phyloP scores from a whole-genome alignment of 2,797 vertebrate genomes.

The Mus minutoides region DNA sequence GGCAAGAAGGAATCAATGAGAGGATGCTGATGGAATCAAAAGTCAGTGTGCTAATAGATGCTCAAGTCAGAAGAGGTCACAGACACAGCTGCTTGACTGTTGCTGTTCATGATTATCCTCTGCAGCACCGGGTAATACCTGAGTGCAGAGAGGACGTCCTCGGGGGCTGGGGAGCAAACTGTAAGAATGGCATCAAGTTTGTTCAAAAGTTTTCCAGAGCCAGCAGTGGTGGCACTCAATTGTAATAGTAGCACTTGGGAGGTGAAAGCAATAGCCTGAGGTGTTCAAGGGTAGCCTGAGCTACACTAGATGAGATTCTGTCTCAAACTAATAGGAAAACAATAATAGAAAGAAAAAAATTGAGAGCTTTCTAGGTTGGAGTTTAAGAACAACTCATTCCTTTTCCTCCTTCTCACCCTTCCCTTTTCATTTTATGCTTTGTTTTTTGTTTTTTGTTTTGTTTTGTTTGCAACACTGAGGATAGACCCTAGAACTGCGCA shows the following conservation, averaged over 20 bases:
- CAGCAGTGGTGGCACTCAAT: too few relatives aligned
- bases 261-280: background rate
- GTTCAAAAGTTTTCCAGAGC: background rate
- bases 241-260: background rate
- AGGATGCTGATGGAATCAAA: conserved; percentile 11
- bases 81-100: background rate
- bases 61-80: background rate
- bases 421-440: background rate
- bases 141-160: background rate
- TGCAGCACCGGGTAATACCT: background rate
- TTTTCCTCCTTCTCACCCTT: background rate
- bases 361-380: background rate
- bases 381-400: background rate
- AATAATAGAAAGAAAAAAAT: background rate
- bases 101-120: background rate
- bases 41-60: background rate
- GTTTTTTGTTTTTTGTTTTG: background rate
- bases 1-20: conserved; percentile 15
- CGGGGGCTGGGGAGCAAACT: background rate
- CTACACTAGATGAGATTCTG: background rate
- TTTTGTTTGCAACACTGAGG: background rate
- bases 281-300: background rate
- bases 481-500: background rate
- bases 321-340: background rate
- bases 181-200: background rate